phyloP scores from a whole-genome alignment of 2,888 invertebrate species.

The Magallana nippona region DNA sequence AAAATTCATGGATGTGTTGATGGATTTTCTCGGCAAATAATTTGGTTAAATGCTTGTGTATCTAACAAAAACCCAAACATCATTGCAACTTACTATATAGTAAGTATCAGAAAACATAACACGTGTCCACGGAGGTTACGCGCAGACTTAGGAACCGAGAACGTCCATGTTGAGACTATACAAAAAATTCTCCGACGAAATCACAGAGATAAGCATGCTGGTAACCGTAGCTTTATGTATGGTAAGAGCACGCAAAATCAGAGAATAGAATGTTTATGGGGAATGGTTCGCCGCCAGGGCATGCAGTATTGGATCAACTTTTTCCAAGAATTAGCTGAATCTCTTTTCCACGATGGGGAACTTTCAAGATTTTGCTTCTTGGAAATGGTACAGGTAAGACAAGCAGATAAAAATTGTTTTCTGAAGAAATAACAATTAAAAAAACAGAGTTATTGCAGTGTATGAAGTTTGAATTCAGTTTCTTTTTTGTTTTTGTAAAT shows the following conservation, averaged over 20 bases:
- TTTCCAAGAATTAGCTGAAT: slow-evolving; percentile 44
- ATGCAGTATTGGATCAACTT: slow-evolving; percentile 53
- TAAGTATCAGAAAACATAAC: slow-evolving; percentile 26
- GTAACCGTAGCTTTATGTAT: slow-evolving; percentile 40
- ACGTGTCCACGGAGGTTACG: slow-evolving; percentile 39
- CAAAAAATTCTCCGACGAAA: slow-evolving; percentile 41
- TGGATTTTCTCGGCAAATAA: slow-evolving; percentile 45
- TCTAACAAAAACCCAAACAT: slow-evolving; percentile 46
- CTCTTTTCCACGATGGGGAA: slow-evolving; percentile 45
- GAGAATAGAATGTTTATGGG: slow-evolving; percentile 57
- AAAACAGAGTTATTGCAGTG: no score
- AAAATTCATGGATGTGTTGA: slow-evolving; percentile 41
- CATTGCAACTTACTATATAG: slow-evolving; percentile 41
- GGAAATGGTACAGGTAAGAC: slow-evolving; percentile 52
- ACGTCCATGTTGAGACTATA: slow-evolving; percentile 45
- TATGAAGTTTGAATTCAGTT: no score
- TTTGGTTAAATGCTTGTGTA: slow-evolving; percentile 39
- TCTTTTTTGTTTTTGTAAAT: no score
- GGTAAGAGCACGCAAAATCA: slow-evolving; percentile 53
- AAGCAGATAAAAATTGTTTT: no score
- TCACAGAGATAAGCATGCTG: slow-evolving; percentile 39
- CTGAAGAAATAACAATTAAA: no score
- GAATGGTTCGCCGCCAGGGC: slow-evolving; percentile 48
- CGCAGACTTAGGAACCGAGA: slow-evolving; percentile 49
- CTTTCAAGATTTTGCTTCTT: slow-evolving; percentile 54